These are phyloP conservation scores for Ageneiosus marmoratus DNA, from an alignment of 2,113 vertebrate species.

Conservation along the genomic window DNA sequence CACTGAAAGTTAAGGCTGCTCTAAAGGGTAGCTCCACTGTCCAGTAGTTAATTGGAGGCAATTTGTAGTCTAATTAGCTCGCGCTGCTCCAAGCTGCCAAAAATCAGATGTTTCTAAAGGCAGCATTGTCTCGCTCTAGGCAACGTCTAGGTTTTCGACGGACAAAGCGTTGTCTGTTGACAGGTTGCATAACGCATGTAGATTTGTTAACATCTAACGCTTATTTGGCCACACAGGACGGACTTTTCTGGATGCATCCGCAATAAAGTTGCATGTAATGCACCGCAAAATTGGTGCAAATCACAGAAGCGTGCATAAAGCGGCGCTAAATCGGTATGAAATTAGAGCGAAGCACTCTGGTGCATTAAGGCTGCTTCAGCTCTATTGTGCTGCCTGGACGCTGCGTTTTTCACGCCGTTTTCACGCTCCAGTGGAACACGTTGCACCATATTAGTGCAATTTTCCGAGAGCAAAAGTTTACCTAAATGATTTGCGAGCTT, in stretches of 20 bases:
- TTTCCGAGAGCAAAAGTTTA: conserved; percentile 33
- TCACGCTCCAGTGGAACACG: conserved; percentile 70
- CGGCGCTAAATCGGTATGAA: conserved; percentile 73
- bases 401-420: conserved; percentile 64
- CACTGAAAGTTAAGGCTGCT: not conserved
- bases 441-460: conserved; percentile 59
- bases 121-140: not conserved
- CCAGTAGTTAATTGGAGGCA: conserved; percentile 6
- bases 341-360: conserved; percentile 57
- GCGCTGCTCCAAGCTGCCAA: not conserved
- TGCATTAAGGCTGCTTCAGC: conserved; percentile 49
- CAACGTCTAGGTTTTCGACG: not conserved
- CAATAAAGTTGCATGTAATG: conserved; percentile 54
- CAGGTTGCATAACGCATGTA: conserved; percentile 28
- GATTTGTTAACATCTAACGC: conserved; percentile 48
- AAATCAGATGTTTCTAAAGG: conserved; percentile 15
- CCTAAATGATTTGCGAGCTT: not conserved
- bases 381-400: conserved; percentile 65
- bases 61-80: conserved; percentile 49
- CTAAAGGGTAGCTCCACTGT: not conserved
- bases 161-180: not conserved
- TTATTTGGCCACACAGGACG: conserved; percentile 31
- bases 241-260: conserved; percentile 28
- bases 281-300: conserved; percentile 51
- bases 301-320: conserved; percentile 45